Percentiles rank a stretch among this genome's conserved stretches.
Evolutionary conservation across 35 echinoderm and acorn worm genomes (phyloP).

Genomic region (Ophioderma brevispina): DNA sequence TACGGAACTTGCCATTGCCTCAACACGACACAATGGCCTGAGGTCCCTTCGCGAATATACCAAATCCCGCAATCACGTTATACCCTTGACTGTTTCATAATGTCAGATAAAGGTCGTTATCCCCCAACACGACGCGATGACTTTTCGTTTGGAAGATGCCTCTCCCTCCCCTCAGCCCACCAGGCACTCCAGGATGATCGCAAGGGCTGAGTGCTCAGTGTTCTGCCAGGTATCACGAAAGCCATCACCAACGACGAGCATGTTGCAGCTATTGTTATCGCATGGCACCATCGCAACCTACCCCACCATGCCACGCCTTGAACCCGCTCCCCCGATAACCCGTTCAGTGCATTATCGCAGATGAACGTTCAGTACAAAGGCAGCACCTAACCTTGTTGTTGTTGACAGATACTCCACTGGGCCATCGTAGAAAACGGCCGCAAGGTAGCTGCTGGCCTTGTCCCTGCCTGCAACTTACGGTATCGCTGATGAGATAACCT

Average conservation of each 20-base stretch:
- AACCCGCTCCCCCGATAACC: conserved; percentile 20
- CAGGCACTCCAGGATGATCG: conserved; percentile 25
- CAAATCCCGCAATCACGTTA: conserved; percentile 32
- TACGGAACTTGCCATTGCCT: not conserved
- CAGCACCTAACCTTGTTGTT: not conserved
- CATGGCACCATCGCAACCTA: conserved; percentile 50
- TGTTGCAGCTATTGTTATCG: conserved; percentile 11
- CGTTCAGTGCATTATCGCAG: not conserved
- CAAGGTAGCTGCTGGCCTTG: conserved; percentile 22
- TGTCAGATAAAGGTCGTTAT: conserved; percentile 25
- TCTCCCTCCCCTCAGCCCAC: conserved; percentile 38
- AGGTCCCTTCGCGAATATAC: conserved; percentile 28
- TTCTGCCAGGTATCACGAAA: conserved; percentile 53
- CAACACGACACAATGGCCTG: not conserved
- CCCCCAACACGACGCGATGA: conserved; percentile 1
- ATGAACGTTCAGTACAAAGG: conserved; percentile 34
- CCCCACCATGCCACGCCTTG: not conserved
- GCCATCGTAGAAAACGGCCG: conserved; percentile 20
- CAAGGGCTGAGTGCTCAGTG: conserved; percentile 24
- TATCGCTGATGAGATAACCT: conserved; percentile 28
- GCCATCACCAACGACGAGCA: not conserved
- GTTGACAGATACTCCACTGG: conserved; percentile 33
- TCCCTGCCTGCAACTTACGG: conserved; percentile 46
- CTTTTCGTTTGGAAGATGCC: too few relatives aligned
- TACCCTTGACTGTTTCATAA: conserved; percentile 29